Evolutionary conservation across 1,140 invertebrate species (phyloP).

Genomic region (Eubasilissa regina): DNA sequence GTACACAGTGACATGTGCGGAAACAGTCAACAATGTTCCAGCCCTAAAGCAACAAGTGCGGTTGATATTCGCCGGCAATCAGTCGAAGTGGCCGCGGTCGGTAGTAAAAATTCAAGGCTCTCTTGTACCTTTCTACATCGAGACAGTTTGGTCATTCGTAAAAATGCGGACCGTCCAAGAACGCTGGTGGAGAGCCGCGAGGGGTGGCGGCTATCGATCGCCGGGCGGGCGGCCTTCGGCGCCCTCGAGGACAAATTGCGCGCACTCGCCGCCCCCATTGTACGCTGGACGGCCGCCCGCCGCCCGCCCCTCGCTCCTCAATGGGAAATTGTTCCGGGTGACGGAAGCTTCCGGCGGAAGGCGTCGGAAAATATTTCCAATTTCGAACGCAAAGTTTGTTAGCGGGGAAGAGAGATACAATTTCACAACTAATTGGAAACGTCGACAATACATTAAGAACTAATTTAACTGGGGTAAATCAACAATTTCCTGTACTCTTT

Average conservation of each 20-base stretch:
- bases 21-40: not conserved
- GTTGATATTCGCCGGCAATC: not conserved
- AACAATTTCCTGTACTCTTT: not conserved
- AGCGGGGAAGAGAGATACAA: slow-evolving; percentile 27
- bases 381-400: slow-evolving; percentile 26
- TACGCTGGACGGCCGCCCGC: not conserved
- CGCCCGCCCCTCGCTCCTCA: not conserved
- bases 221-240: slow-evolving; percentile 34
- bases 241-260: slow-evolving; percentile 42
- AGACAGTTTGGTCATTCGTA: not conserved
- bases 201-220: slow-evolving; percentile 44
- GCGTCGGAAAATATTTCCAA: slow-evolving; percentile 24
- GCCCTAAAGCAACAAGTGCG: not conserved
- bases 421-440: slow-evolving; percentile 28
- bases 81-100: too few species aligned
- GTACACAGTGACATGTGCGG: not conserved
- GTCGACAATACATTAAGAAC: slow-evolving; percentile 1
- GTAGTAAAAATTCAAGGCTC: not conserved
- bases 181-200: slow-evolving; percentile 26
- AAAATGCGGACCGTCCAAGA: slow-evolving; percentile 1
- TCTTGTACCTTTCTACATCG: not conserved
- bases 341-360: slow-evolving; percentile 24
- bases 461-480: not conserved
- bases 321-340: slow-evolving; percentile 27
- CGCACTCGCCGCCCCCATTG: slow-evolving; percentile 5